A percentile compares a stretch with the other conserved stretches of the same genome.
phyloP scores from a whole-genome alignment of 2,888 invertebrate genomes.

The Lottia scabra region DNA sequence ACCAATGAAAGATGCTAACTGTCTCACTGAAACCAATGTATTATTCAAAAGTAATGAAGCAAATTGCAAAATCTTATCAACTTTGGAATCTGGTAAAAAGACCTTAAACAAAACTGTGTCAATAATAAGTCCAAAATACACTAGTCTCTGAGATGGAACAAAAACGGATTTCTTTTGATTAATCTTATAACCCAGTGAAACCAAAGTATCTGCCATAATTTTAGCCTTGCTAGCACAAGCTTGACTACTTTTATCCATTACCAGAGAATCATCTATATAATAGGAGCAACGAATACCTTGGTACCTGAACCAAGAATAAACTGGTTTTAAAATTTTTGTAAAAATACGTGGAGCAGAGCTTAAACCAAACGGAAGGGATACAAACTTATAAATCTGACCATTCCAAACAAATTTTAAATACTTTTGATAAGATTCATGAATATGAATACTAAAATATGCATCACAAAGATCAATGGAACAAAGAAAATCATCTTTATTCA shows the following conservation, averaged over 20 bases:
- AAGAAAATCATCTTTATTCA: neutral
- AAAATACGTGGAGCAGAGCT: neutral
- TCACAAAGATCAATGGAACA: neutral
- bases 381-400: constrained; percentile 11
- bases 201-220: constrained; percentile 9
- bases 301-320: constrained; percentile 8
- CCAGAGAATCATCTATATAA: neutral
- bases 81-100: neutral
- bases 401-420: constrained; percentile 20
- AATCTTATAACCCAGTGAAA: neutral
- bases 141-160: neutral
- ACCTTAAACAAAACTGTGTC: neutral
- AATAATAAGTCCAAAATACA: neutral
- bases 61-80: neutral
- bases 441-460: constrained; percentile 1
- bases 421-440: constrained; percentile 14
- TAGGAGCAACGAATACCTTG: neutral
- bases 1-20: constrained; percentile 15
- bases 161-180: neutral
- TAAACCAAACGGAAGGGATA: neutral
- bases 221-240: neutral
- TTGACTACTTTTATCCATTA: neutral
- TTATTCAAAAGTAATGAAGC: neutral
- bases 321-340: neutral
- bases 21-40: neutral